Conservation (phyloP, 2,888 invertebrate genomes). For the Trimorus sp. region DNA sequence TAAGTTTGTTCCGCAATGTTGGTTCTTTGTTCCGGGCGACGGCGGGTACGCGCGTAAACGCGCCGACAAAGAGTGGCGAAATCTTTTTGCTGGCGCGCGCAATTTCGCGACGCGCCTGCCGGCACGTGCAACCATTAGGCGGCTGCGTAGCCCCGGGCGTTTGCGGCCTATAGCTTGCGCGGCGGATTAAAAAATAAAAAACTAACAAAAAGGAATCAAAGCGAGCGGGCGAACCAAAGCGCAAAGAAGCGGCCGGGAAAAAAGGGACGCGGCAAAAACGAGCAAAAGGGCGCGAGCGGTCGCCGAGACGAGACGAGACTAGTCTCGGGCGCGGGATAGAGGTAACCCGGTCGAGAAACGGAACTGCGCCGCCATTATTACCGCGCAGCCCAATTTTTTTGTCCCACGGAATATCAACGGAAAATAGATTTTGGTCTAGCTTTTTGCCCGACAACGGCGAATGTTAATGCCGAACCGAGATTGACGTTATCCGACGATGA, state of each 20-base stretch:
- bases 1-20: constrained; percentile 30
- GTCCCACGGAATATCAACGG: not conserved
- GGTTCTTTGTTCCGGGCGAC: constrained; percentile 33
- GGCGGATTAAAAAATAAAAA: constrained; percentile 43
- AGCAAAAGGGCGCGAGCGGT: constrained; percentile 34
- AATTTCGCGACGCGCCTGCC: constrained; percentile 56
- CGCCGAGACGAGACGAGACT: constrained; percentile 39
- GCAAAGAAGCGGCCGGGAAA: constrained; percentile 2
- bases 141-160: constrained; percentile 42
- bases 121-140: constrained; percentile 59
- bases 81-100: constrained; percentile 49
- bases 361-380: constrained; percentile 46
- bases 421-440: not conserved
- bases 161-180: constrained; percentile 43
- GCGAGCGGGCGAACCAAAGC: constrained; percentile 20
- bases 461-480: no score
- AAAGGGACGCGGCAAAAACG: constrained; percentile 17
- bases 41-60: constrained; percentile 35
- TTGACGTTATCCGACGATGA: no score
- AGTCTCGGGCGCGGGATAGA: constrained; percentile 35
- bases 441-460: no score
- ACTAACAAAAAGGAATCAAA: constrained; percentile 24
- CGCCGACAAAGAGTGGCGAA: constrained; percentile 53
- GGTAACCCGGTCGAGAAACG: constrained; percentile 63
- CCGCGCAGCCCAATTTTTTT: constrained; percentile 37